A percentile compares a stretch with the other conserved stretches of the same genome.
Evolutionary conservation across 1,140 invertebrate genomes (phyloP).

Genomic region (Dufourea novaeangliae): DNA sequence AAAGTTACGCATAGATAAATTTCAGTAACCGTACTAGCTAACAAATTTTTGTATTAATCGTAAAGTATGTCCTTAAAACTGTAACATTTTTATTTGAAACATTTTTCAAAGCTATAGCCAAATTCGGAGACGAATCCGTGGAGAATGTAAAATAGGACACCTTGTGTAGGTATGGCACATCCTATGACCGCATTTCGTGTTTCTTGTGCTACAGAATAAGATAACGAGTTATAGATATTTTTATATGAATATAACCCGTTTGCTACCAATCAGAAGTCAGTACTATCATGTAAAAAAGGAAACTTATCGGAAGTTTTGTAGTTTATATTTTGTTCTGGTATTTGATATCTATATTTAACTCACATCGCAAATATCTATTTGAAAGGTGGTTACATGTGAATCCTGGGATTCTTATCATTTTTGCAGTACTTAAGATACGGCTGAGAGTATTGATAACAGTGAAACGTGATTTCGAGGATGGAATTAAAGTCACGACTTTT

Average conservation of each 20-base stretch:
- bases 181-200: conserved; percentile 18
- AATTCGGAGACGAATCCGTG: background rate
- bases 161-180: background rate
- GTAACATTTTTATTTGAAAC: too few relatives aligned
- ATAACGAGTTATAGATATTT: background rate
- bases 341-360: background rate
- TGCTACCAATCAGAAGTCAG: background rate
- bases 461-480: background rate
- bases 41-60: too few relatives aligned
- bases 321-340: background rate
- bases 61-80: too few relatives aligned
- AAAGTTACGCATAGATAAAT: too few relatives aligned
- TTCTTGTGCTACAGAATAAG: conserved; percentile 3
- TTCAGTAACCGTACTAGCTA: too few relatives aligned
- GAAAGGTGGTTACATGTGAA: too few relatives aligned
- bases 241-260: background rate
- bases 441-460: background rate
- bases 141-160: background rate
- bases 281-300: background rate
- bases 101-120: background rate
- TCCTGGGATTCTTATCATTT: background rate
- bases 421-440: background rate
- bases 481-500: background rate
- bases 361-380: background rate
- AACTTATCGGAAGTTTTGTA: background rate